A percentile compares a stretch with the other conserved stretches of the same genome.
These are phyloP conservation scores for Neodiprion lecontei DNA, from an alignment of 1,140 invertebrate genomes.

Conservation along the genomic window DNA sequence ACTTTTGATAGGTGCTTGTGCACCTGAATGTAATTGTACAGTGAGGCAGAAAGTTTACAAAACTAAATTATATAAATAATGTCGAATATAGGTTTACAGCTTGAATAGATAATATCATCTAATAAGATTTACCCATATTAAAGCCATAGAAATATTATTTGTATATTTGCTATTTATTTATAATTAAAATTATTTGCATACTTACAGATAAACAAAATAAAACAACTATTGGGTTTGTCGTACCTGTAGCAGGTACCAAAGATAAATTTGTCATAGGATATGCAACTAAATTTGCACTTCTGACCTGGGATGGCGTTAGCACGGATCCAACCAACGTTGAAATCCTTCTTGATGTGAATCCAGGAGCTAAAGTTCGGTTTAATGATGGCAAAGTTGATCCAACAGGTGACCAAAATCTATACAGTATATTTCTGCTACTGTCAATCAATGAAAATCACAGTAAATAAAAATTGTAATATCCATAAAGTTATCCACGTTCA, in stretches of 20 bases:
- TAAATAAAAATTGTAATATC: neutral
- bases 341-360: constrained; percentile 14
- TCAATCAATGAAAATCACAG: neutral
- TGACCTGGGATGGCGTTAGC: constrained; percentile 41
- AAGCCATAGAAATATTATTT: no score
- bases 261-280: constrained; percentile 40
- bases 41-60: no score
- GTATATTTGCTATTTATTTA: no score
- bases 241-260: constrained; percentile 42
- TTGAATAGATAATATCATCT: no score
- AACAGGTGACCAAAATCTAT: constrained; percentile 36
- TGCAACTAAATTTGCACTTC: constrained; percentile 28
- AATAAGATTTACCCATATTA: no score
- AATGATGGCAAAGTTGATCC: constrained; percentile 64
- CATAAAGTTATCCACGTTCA: neutral
- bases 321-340: constrained; percentile 6
- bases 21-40: no score
- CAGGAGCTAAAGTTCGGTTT: constrained; percentile 40
- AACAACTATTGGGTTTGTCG: constrained; percentile 38
- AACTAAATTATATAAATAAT: no score
- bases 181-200: neutral
- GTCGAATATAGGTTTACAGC: no score
- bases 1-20: no score
- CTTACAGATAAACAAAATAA: constrained; percentile 6
- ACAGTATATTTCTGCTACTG: neutral